phyloP scores from a whole-genome alignment of 53 echinoderm and acorn worm species.

The Henricia sp. region DNA sequence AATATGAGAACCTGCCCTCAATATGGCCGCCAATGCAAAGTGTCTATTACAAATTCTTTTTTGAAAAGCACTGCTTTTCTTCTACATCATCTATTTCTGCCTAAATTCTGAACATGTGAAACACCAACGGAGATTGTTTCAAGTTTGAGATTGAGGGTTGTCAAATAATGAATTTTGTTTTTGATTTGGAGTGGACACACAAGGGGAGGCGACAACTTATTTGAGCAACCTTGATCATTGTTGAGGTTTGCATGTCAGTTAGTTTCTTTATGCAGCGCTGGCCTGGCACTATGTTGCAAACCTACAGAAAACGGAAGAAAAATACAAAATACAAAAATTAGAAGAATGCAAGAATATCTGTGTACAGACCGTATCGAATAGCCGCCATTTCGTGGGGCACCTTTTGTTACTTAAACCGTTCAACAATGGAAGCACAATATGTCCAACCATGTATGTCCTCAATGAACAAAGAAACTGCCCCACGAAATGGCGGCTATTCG shows the following conservation, averaged over 20 bases:
- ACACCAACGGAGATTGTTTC: constrained; percentile 5
- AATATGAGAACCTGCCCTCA: no score
- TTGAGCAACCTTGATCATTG: constrained; percentile 97
- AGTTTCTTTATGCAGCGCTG: constrained; percentile 99
- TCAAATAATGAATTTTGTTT: not conserved
- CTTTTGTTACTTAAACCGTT: no score
- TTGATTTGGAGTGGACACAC: constrained; percentile 56
- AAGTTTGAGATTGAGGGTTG: not conserved
- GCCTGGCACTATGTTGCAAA: constrained; percentile 99
- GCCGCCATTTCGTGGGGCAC: no score
- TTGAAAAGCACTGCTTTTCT: no score
- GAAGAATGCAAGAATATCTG: not conserved
- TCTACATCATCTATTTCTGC: no score
- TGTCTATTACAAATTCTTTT: no score
- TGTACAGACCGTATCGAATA: no score
- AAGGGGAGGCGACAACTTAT: constrained; percentile 59
- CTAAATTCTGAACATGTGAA: constrained; percentile 2
- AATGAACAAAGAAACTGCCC: no score
- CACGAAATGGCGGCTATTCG: no score
- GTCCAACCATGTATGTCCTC: no score
- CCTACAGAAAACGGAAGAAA: constrained; percentile 58
- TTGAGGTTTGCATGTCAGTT: constrained; percentile 99
- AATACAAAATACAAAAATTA: constrained; percentile 2
- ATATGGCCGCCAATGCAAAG: no score
- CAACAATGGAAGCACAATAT: no score